Conservation (phyloP, 2,113 vertebrate species). For the Grammomys surdaster region DNA sequence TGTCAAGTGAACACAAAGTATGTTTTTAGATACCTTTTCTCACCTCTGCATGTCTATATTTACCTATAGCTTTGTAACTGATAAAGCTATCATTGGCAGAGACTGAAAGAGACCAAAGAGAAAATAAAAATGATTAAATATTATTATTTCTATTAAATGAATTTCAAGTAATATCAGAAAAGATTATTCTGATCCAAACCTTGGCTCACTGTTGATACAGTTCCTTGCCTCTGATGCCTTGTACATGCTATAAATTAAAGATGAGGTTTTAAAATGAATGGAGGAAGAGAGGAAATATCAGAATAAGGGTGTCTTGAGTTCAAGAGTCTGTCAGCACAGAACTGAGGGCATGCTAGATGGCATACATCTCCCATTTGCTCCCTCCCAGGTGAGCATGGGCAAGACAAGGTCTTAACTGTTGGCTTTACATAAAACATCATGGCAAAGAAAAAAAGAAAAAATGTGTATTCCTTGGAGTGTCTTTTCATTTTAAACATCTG, state of each 20-base stretch:
- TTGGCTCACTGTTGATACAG: neutral
- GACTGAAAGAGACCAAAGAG: neutral
- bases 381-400: neutral
- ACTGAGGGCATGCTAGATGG: neutral
- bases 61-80: neutral
- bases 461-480: neutral
- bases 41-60: neutral
- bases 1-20: no score
- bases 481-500: slow-evolving; percentile 68
- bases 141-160: neutral
- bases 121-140: neutral
- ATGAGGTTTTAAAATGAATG: neutral
- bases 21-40: neutral
- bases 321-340: neutral
- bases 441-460: slow-evolving; percentile 12
- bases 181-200: neutral
- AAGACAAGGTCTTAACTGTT: slow-evolving; percentile 43
- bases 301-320: neutral
- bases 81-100: neutral
- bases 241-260: neutral
- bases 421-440: slow-evolving; percentile 56
- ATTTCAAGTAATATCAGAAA: neutral
- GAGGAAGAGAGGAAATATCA: neutral
- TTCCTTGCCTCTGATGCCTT: neutral
- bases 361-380: neutral